These are phyloP conservation scores for Xenopus tropicalis DNA, from an alignment of 2,113 vertebrate species.

Conservation along the genomic window UCB_Xtro_10.0 CM004446.2:98499001-98499500, in stretches of 20 bases:
- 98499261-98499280: not conserved
- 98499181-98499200: conserved; percentile 29
- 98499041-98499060: conserved; percentile 24
- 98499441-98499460: not conserved
- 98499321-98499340: not conserved
- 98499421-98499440: not conserved
- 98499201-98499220: not conserved
- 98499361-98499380: not conserved
- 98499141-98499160: conserved; percentile 9
- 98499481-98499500: not conserved
- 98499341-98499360: not conserved
- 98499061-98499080: conserved; percentile 12
- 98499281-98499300: not conserved
- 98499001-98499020: not conserved
- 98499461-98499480: not conserved
- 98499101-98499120: conserved; percentile 8
- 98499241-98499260: conserved; percentile 10
- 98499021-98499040: not conserved
- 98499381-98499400: not conserved
- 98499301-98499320: not conserved
- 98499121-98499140: conserved; percentile 1
- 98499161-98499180: conserved; percentile 32
- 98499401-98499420: not conserved
- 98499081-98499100: conserved; percentile 6
- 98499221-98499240: conserved; percentile 13